phyloP scores from a whole-genome alignment of 2,113 vertebrate genomes.

The Choloepus hoffmanni region DNA sequence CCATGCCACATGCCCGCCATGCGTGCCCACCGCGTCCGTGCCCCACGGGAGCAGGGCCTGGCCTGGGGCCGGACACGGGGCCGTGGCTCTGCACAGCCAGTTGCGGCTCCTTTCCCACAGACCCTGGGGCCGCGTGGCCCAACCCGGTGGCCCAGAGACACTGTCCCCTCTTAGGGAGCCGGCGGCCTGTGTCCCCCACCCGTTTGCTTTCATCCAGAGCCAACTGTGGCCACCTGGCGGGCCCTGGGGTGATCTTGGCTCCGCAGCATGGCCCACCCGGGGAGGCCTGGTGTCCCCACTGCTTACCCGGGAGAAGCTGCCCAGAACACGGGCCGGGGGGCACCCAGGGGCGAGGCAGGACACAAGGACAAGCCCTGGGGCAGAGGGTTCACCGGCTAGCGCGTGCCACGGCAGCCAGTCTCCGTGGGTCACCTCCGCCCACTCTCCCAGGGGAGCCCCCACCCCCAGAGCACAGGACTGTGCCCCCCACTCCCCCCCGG shows the following conservation, averaged over 20 bases:
- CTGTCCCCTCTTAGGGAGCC: not conserved
- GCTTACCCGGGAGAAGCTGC: not conserved
- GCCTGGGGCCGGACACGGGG: not conserved
- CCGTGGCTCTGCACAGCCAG: not conserved
- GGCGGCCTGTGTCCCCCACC: not conserved
- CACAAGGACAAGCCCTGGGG: not conserved
- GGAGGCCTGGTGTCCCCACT: not conserved
- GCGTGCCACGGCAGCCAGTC: not conserved
- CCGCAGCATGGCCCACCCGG: not conserved
- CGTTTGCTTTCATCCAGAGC: not conserved
- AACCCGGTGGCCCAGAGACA: not conserved
- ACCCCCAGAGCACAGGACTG: no score
- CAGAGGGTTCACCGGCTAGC: not conserved
- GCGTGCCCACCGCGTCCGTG: not conserved
- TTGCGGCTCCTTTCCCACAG: not conserved
- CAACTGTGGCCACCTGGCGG: not conserved
- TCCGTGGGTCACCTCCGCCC: not conserved
- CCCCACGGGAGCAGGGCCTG: not conserved
- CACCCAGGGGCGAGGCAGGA: not conserved
- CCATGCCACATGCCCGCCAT: not conserved
- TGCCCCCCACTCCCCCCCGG: no score
- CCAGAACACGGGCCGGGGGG: not conserved
- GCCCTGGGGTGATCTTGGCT: not conserved
- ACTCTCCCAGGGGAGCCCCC: not conserved
- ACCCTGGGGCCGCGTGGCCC: not conserved